Evolutionary conservation across 2,888 invertebrate genomes (phyloP).

Genomic region (Aradus depressus): DNA sequence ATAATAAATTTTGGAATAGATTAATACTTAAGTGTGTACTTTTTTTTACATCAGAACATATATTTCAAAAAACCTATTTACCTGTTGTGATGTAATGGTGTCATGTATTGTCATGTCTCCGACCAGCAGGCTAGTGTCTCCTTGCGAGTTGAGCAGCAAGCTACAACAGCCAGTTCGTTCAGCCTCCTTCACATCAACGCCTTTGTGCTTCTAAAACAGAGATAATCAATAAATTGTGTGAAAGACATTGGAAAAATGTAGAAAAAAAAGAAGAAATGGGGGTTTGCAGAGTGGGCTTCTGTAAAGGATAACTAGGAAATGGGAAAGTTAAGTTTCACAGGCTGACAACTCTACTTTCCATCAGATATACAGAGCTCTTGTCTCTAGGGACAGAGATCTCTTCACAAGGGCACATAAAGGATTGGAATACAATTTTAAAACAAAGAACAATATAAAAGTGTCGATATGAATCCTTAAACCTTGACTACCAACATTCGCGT

Average conservation of each 20-base stretch:
- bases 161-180: slow-evolving; percentile 61
- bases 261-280: not conserved
- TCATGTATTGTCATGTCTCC: slow-evolving; percentile 76
- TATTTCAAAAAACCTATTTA: slow-evolving; percentile 9
- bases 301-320: too few species aligned
- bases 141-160: slow-evolving; percentile 56
- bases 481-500: too few species aligned
- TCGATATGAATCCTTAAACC: too few species aligned
- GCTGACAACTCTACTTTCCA: too few species aligned
- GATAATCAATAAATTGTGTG: not conserved
- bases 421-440: too few species aligned
- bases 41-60: too few species aligned
- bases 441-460: too few species aligned
- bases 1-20: not conserved
- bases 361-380: too few species aligned
- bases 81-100: slow-evolving; percentile 48
- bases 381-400: too few species aligned
- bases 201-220: slow-evolving; percentile 32
- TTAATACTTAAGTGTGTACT: too few species aligned
- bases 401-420: too few species aligned
- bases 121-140: slow-evolving; percentile 68
- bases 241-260: not conserved
- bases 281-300: not conserved
- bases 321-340: too few species aligned
- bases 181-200: slow-evolving; percentile 35